phyloP scores from a whole-genome alignment of 1,140 invertebrate species.

The Tetraneura akinire region DNA sequence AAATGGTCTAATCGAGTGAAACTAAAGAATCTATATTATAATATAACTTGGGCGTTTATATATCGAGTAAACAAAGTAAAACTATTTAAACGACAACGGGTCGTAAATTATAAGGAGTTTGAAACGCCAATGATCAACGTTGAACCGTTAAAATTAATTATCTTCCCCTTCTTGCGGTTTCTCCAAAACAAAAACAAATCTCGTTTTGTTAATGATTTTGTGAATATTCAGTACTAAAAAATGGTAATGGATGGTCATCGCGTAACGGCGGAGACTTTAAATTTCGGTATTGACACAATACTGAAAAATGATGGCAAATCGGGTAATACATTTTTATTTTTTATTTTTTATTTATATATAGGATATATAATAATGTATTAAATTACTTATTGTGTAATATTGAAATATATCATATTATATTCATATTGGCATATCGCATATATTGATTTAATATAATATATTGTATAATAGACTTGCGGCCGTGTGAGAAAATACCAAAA shows the following conservation, averaged over 20 bases:
- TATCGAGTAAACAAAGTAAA: not conserved
- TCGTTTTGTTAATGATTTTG: too few relatives aligned
- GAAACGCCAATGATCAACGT: not conserved
- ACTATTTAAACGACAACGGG: constrained; percentile 36
- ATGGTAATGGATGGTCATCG: constrained; percentile 1
- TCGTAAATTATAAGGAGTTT: constrained; percentile 28
- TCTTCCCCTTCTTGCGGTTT: not conserved
- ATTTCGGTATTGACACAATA: constrained; percentile 36
- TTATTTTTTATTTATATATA: too few relatives aligned
- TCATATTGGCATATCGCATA: too few relatives aligned
- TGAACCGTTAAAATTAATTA: constrained; percentile 22
- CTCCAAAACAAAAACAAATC: not conserved
- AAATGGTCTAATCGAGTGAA: constrained; percentile 12
- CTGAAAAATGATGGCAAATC: constrained; percentile 2
- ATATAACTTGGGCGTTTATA: too few relatives aligned
- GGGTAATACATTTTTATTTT: constrained; percentile 19
- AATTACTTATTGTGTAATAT: too few relatives aligned
- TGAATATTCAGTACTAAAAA: constrained; percentile 32
- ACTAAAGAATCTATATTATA: not conserved
- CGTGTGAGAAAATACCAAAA: constrained; percentile 52
- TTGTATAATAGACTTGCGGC: constrained; percentile 1
- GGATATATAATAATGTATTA: too few relatives aligned
- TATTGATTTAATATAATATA: too few relatives aligned
- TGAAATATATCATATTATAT: not conserved
- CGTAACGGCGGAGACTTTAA: not conserved